Evolutionary conservation across 2,797 vertebrate genomes (phyloP), one percentile per base, ranked within the genome.

Genomic region (Ibycter americanus): DNA sequence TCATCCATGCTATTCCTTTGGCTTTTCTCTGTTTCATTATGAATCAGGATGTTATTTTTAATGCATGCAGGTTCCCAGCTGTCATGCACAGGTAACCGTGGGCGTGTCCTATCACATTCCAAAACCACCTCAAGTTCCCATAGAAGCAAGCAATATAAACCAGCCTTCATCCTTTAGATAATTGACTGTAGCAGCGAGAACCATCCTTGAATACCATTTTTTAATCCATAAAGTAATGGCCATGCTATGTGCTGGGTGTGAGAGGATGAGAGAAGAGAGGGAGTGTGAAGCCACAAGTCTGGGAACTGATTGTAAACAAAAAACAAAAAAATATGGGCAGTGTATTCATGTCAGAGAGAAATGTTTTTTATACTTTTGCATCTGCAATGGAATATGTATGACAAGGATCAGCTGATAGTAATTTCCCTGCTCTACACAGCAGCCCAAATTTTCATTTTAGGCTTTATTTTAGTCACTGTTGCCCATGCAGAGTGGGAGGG

Each of bases 1-100:
- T 89, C 81, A 89, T 61, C 77, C 25, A 47, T 15, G 9, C 31
- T 83, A 92, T 54, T 87, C 42, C 80, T 94, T 83, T 92, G 73
- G 8, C 36, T 97, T 92, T 96, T 93, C 63, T 94, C 77, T 83
- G 74, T 94, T 97, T 90, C 82, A 59, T 92, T 83, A 87, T 63
- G 68, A 95, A 93, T 70, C 89, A 90, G 65, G 62, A 90, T 68
- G 49, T 59, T 85, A 82, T 83, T 96, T 94, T 73, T 59, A 80
- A 96, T 94, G 65, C 65, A 46, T 67, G 18, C 31, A 87, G 14
- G 27, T 94, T 96, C 66, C 87, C 51, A 76, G 80, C 16, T 92
- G 49, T 81, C 73, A 78, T 40, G 47, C 63, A 85, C 58, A 93
- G 87, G 36, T 90, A 77, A 89, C 82, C 86, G 94, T 90, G 29